Conservation (phyloP, 2,797 vertebrate species). For the Eurystomus glaucurus region DNA sequence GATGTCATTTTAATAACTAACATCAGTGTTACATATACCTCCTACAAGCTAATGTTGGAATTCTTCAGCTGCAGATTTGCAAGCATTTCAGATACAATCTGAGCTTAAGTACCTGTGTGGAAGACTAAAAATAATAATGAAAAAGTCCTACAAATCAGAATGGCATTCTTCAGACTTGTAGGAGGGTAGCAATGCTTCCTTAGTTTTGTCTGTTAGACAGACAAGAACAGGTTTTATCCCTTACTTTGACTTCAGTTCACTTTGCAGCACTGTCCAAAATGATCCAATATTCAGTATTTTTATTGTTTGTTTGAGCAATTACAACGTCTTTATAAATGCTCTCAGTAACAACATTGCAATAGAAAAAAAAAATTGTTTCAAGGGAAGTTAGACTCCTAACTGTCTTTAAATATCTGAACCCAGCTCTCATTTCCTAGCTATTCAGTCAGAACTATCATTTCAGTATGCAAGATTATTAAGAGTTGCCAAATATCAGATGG, state of each 20-base stretch:
- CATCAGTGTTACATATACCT: neutral
- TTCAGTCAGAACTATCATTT: constrained; percentile 36
- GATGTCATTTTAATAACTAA: constrained; percentile 33
- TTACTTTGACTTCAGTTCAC: constrained; percentile 1
- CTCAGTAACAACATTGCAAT: neutral
- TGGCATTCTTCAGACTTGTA: neutral
- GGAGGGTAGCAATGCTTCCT: neutral
- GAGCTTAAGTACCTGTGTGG: neutral
- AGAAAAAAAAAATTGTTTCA: neutral
- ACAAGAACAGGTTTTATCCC: neutral
- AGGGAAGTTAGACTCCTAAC: neutral
- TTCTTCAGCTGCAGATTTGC: neutral
- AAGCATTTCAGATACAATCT: neutral
- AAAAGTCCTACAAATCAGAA: neutral
- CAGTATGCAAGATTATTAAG: constrained; percentile 24
- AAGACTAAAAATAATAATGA: neutral
- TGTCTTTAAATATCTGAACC: neutral
- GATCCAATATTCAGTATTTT: neutral
- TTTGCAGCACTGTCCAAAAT: neutral
- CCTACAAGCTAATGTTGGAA: neutral
- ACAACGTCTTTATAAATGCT: neutral
- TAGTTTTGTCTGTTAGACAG: neutral
- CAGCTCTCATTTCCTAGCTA: constrained; percentile 18
- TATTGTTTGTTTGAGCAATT: neutral
- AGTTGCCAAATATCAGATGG: constrained; percentile 16